Evolutionary conservation across 2,113 vertebrate genomes (phyloP).

Genomic region (Cromileptes altivelis): DNA sequence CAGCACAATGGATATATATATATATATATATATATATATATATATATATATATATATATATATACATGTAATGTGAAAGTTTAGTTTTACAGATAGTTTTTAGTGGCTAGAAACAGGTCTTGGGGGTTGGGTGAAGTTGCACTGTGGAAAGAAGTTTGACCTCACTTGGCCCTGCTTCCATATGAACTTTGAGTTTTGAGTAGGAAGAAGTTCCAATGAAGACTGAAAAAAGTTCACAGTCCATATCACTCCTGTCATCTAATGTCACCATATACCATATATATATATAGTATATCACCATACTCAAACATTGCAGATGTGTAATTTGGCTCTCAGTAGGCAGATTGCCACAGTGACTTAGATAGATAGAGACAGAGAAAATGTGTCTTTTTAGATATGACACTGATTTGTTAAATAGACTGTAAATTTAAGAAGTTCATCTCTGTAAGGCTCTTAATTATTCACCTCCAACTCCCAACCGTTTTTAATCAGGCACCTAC

Average conservation of each 20-base stretch:
- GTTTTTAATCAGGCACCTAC: conserved; percentile 15
- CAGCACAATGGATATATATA: not conserved
- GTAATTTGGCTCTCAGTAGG: not conserved
- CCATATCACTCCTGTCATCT: not conserved
- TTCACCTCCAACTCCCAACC: not conserved
- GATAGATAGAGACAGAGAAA: not conserved
- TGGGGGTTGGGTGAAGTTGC: not conserved
- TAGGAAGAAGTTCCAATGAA: not conserved
- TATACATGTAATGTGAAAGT: not conserved
- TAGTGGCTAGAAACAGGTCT: too few relatives aligned
- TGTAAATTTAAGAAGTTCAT: not conserved
- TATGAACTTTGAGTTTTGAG: not conserved
- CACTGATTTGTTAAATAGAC: not conserved
- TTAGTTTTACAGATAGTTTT: too few relatives aligned
- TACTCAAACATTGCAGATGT: not conserved
- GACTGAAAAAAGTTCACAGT: not conserved
- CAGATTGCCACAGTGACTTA: conserved; percentile 6
- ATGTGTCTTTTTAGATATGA: not conserved
- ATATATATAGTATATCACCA: too few relatives aligned
- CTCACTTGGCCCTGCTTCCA: not conserved
- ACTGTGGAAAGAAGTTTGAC: too few relatives aligned
- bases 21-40: too few relatives aligned
- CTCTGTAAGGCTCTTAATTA: conserved; percentile 9
- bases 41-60: too few relatives aligned
- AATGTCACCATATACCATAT: not conserved